Base-by-base conservation (phyloP, 2,888 invertebrate genomes). In the Vesta saturnalis region DNA sequence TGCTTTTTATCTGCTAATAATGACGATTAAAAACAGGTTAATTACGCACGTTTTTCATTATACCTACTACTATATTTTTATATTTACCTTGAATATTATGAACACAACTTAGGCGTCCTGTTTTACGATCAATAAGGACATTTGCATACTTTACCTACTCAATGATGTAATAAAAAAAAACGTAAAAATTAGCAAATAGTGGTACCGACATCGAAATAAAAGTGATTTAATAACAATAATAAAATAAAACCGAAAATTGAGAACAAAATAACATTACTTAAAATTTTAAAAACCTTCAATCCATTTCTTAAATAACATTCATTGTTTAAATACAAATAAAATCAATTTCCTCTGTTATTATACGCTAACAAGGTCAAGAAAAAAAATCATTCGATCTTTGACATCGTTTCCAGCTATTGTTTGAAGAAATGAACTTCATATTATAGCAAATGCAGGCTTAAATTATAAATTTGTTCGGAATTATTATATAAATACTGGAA, bases 381-480 rank as follows among this genome's bases (percentile, higher is more conserved):
- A 43, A 43, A 19, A 52, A 3, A 12, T 52, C 2, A 19, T n/a
- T 22, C 39, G 61, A 61, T 39, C 61, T 61, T 61, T 61, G 54
- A 54, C 61, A 35, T 35, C 22, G 39, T 23, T 61, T 61, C 61
- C 61, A 61, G 35, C 39, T 19, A 61, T 61, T 61, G 61, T 61
- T 60, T 58, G 14, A 59, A 46, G 14, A n/a, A 59, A 16, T 39
- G 3, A n/a, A 39, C 8, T 1, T n/a, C 8, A 23, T 39, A n/a
- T 10, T n/a, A 39, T 39, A n/a, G 39, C n/a, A 39, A 39, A 23
- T 23, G 23, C 8, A 8, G 3, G 39, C n/a, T 39, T 4, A 39
- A 6, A 39, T 39, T 39, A n/a, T 1, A n/a, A 39, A 39, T n/a
- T 39, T 39, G n/a, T n/a, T n/a, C n/a, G n/a, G n/a, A n/a, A n/a